These are phyloP conservation scores for Hydrolagus affinis DNA, from an alignment of 2,113 vertebrate species.

Conservation along the genomic window DNA sequence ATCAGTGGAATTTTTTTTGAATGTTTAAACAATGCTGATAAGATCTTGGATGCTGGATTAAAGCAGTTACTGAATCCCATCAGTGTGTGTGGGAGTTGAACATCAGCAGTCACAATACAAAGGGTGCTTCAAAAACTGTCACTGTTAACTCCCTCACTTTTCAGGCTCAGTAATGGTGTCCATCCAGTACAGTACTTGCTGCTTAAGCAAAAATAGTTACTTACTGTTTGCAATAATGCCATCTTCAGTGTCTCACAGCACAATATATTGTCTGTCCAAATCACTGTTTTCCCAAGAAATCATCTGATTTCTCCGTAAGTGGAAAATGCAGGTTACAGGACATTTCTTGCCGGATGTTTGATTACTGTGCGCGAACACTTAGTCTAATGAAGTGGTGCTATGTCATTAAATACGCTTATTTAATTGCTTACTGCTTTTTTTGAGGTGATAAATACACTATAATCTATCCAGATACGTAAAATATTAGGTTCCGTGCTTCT, in stretches of 20 bases:
- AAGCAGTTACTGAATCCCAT: too few species aligned
- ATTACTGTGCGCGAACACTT: neutral
- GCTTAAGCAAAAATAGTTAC: too few species aligned
- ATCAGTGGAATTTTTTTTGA: too few species aligned
- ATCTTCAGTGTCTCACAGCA: neutral
- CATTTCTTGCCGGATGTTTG: neutral
- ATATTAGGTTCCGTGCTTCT: neutral
- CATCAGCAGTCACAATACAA: too few species aligned
- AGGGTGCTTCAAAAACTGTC: too few species aligned
- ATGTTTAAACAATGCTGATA: too few species aligned
- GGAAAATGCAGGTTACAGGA: neutral
- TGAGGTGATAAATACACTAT: neutral
- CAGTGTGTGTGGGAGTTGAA: too few species aligned
- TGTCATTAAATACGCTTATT: neutral
- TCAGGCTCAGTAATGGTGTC: too few species aligned
- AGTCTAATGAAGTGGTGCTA: neutral
- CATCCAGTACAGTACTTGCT: too few species aligned
- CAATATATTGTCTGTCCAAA: neutral
- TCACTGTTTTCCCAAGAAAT: neutral
- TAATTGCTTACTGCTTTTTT: neutral
- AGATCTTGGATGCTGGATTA: too few species aligned
- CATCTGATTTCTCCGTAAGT: neutral
- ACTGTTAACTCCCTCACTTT: too few species aligned
- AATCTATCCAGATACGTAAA: neutral
- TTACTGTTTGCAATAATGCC: neutral